Evolutionary conservation across 2,797 vertebrate species (phyloP).

Genomic region (Staurois parvus): DNA sequence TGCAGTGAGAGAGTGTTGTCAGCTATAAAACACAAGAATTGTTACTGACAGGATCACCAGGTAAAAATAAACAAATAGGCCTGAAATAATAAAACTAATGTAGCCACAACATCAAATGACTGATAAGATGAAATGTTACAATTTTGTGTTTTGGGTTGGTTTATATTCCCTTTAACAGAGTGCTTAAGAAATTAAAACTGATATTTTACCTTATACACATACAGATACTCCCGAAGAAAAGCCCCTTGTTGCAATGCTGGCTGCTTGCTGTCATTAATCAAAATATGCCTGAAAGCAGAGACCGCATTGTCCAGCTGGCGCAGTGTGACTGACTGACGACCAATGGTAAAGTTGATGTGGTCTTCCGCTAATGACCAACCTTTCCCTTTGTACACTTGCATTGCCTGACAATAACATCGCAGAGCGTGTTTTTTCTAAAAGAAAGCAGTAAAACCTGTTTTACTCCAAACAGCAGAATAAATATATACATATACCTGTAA

Average conservation of each 20-base stretch:
- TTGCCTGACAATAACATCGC: constrained; percentile 96
- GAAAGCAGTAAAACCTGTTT: constrained; percentile 47
- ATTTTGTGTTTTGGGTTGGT: not conserved
- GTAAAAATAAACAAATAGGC: no score
- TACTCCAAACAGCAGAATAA: not conserved
- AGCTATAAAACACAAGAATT: no score
- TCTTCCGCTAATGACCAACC: constrained; percentile 97
- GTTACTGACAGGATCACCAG: no score
- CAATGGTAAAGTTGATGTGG: constrained; percentile 98
- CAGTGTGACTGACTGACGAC: constrained; percentile 94
- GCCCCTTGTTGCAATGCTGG: constrained; percentile 91
- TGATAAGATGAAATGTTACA: not conserved
- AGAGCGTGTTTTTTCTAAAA: constrained; percentile 91
- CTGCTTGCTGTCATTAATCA: constrained; percentile 95
- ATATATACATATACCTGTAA: not conserved
- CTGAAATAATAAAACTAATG: no score
- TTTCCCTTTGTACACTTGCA: constrained; percentile 97
- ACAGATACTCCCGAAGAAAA: constrained; percentile 96
- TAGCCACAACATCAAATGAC: no score
- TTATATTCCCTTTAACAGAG: not conserved
- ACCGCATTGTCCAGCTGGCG: constrained; percentile 89
- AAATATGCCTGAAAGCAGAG: constrained; percentile 91
- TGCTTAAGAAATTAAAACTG: not conserved
- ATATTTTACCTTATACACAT: constrained; percentile 89
- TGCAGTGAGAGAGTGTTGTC: no score